Conservation (phyloP, 2,888 invertebrate species). For the Lamellibrachia columna region DNA sequence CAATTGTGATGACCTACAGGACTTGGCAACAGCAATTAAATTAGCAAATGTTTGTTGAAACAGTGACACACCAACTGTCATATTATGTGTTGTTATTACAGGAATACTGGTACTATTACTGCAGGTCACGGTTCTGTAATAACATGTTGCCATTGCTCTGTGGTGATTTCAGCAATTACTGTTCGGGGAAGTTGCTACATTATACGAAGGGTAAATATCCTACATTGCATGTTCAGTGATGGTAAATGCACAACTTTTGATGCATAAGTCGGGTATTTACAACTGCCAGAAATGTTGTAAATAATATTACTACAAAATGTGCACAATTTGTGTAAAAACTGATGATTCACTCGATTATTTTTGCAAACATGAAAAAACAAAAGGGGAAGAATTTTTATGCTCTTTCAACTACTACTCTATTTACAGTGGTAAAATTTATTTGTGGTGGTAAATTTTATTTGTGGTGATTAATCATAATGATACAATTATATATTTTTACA, state of each 20-base stretch:
- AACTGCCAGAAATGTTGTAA: not conserved
- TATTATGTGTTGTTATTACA: not conserved
- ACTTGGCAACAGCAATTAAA: not conserved
- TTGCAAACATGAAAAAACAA: not conserved
- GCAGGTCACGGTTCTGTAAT: not conserved
- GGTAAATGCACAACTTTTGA: not conserved
- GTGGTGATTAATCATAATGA: not conserved
- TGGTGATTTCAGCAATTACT: not conserved
- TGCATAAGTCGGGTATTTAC: not conserved
- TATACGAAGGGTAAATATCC: not conserved
- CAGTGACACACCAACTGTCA: not conserved
- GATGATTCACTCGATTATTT: not conserved
- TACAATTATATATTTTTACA: not conserved
- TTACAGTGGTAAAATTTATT: not conserved
- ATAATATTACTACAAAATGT: not conserved
- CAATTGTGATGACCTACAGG: too few species aligned
- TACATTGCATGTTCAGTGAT: not conserved
- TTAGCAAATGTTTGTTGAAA: not conserved
- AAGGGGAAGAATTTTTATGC: not conserved
- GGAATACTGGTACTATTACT: not conserved
- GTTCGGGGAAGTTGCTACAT: not conserved
- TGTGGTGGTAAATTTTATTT: not conserved
- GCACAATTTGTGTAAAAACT: not conserved
- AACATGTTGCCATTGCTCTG: not conserved
- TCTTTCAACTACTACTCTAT: not conserved